A percentile compares a stretch with the other conserved stretches of the same genome.
These are phyloP conservation scores for Notarius lentiginosus DNA, from an alignment of 2,113 vertebrate genomes.

Conservation along the genomic window DNA sequence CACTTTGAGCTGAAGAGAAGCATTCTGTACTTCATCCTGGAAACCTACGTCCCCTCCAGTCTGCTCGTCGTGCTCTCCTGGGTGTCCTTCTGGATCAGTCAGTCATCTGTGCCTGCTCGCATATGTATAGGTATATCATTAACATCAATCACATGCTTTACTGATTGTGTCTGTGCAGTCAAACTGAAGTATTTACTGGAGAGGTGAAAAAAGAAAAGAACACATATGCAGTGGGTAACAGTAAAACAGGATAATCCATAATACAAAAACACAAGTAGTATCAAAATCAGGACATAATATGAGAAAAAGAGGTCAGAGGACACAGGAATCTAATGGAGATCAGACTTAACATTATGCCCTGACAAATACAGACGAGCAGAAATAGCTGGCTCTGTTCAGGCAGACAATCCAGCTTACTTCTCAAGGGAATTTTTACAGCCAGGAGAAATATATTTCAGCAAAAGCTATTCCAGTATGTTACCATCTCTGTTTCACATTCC, in stretches of 20 bases:
- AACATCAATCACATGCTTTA: background rate
- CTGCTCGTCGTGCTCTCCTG: constrained; percentile 87
- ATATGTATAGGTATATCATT: constrained; percentile 82
- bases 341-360: background rate
- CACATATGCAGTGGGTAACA: background rate
- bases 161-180: no score
- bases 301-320: background rate
- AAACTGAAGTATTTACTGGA: background rate
- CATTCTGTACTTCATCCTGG: constrained; percentile 88
- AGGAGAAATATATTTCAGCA: no score
- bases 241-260: background rate
- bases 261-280: background rate
- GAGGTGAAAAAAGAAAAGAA: background rate
- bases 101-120: constrained; percentile 86
- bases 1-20: constrained; percentile 89
- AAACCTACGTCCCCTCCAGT: constrained; percentile 88
- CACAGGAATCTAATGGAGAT: background rate
- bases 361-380: no score
- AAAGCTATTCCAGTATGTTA: no score
- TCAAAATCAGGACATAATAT: background rate
- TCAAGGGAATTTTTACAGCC: no score
- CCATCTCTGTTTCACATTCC: no score
- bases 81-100: constrained; percentile 93
- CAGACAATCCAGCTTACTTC: no score
- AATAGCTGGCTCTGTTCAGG: no score